These are phyloP conservation scores for Mus musculus DNA, from an alignment of 2,113 vertebrate species.

Conservation along the genomic window DNA sequence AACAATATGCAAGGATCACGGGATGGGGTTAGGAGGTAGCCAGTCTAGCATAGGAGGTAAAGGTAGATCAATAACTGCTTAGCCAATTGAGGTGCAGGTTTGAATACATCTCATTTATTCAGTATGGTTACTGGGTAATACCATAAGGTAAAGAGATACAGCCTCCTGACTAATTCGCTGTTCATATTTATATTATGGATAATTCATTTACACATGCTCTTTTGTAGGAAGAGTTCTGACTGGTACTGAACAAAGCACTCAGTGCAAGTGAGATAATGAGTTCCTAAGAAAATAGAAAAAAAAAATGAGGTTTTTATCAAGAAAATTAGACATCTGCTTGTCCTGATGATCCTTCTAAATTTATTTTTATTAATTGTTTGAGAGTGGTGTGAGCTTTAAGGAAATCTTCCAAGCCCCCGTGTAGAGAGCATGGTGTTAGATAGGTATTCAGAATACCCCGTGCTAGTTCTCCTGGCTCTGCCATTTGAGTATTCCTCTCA, in stretches of 20 bases:
- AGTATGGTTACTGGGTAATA: too few species aligned
- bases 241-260: neutral
- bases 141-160: too few species aligned
- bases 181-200: too few species aligned
- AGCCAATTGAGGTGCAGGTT: too few species aligned
- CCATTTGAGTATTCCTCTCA: neutral
- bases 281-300: neutral
- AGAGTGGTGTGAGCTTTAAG: neutral
- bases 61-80: too few species aligned
- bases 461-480: neutral
- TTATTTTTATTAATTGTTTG: neutral
- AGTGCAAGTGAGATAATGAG: neutral
- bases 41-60: too few species aligned
- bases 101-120: too few species aligned
- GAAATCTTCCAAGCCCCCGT: slow-evolving; percentile 5
- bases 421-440: neutral
- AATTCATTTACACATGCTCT: neutral
- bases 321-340: neutral
- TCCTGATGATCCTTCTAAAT: neutral
- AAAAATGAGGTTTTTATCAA: neutral
- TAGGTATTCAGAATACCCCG: neutral
- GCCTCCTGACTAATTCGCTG: too few species aligned
- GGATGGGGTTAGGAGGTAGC: too few species aligned
- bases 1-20: too few species aligned
- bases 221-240: neutral